Evolutionary conservation across 2,888 invertebrate genomes (phyloP).

Genomic region (Trachelus troglodyta): DNA sequence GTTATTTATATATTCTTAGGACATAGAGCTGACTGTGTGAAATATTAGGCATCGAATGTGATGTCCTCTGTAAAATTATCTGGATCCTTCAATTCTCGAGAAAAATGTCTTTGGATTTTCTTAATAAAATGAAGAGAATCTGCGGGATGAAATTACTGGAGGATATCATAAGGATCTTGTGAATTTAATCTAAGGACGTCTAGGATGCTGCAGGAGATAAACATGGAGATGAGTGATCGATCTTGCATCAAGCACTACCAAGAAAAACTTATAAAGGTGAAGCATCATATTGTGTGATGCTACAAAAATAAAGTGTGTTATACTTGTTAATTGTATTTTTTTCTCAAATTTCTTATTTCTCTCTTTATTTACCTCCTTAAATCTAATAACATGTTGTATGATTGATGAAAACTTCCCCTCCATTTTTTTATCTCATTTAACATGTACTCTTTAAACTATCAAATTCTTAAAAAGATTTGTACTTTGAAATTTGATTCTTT

Average conservation of each 20-base stretch:
- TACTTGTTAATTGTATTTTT: neutral
- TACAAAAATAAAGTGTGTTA: neutral
- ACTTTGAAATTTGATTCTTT: neutral
- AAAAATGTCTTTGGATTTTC: neutral
- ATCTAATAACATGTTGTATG: neutral
- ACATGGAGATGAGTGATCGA: neutral
- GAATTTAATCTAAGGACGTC: neutral
- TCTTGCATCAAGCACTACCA: neutral
- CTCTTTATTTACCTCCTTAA: neutral
- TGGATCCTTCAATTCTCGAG: neutral
- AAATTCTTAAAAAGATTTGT: neutral
- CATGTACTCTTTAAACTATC: no score
- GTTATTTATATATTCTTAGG: conserved; percentile 2
- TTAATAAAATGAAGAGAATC: neutral
- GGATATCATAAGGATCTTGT: neutral
- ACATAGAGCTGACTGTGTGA: neutral
- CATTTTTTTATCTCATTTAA: no score
- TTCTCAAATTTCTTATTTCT: neutral
- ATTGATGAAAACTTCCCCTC: no score
- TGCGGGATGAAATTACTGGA: neutral
- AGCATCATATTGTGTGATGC: neutral
- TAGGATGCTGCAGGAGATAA: neutral
- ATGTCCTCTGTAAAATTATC: neutral
- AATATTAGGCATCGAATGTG: neutral
- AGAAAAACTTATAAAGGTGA: neutral